Conservation (phyloP, 23 tunicate species). For the Corella eumyota region DNA sequence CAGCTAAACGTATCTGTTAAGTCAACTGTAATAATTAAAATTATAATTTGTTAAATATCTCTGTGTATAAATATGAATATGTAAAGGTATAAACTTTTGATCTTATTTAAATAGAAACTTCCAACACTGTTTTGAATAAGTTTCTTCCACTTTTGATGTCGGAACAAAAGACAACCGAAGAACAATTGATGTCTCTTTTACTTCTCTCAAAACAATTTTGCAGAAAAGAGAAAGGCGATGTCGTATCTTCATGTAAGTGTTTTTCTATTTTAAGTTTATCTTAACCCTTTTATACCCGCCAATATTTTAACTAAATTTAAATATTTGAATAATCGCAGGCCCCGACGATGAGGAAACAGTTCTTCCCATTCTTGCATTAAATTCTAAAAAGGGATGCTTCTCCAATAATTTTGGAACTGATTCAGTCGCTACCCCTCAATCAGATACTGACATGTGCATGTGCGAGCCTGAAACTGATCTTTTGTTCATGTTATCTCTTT, state of each 20-base stretch:
- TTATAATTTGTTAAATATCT: not conserved
- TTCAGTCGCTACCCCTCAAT: not conserved
- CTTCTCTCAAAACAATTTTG: slow-evolving; percentile 29
- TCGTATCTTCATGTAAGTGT: slow-evolving; percentile 11
- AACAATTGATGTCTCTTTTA: slow-evolving; percentile 36
- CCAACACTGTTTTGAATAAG: slow-evolving; percentile 17
- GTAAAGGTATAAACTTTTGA: not conserved
- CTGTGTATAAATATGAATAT: not conserved
- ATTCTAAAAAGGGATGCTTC: slow-evolving; percentile 35
- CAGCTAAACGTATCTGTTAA: no score
- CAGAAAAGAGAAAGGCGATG: slow-evolving; percentile 4
- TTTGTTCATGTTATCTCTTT: slow-evolving; percentile 51
- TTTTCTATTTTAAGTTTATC: not conserved
- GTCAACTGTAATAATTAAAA: no score
- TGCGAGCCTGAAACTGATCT: slow-evolving; percentile 52
- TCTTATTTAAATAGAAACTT: slow-evolving; percentile 11
- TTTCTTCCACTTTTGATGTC: slow-evolving; percentile 39
- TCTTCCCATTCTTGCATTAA: slow-evolving; percentile 30
- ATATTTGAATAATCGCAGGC: slow-evolving; percentile 5
- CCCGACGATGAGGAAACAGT: slow-evolving; percentile 16
- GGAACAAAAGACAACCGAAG: slow-evolving; percentile 42
- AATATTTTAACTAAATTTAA: not conserved
- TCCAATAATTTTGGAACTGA: slow-evolving; percentile 3
- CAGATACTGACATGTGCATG: slow-evolving; percentile 34
- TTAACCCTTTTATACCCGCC: not conserved